Percentiles rank a stretch among this genome's conserved stretches.
These are phyloP conservation scores for Drosophila paramelanica DNA, from an alignment of 2,888 invertebrate species.

Conservation along the genomic window DNA sequence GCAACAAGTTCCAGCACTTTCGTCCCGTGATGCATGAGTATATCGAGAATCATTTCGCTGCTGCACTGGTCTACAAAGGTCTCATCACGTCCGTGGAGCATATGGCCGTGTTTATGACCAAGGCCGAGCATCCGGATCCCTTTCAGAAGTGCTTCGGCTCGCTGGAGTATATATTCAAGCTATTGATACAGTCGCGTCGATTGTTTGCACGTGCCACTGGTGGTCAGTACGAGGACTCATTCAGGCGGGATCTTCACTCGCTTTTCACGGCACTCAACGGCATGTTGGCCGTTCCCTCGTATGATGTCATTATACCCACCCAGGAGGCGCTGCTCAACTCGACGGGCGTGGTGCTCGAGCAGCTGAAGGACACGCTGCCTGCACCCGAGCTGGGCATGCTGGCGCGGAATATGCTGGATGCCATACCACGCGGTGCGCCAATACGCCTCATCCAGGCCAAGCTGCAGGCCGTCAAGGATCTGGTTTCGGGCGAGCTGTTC, in stretches of 20 bases:
- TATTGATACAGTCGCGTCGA: conserved; percentile 94
- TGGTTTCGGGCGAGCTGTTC: conserved; percentile 90
- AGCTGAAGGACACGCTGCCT: conserved; percentile 90
- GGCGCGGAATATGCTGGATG: conserved; percentile 91
- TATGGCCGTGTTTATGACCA: conserved; percentile 93
- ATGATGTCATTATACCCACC: conserved; percentile 91
- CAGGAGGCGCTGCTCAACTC: conserved; percentile 93
- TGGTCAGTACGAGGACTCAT: conserved; percentile 95
- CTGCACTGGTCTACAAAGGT: conserved; percentile 96
- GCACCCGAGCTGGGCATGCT: conserved; percentile 92
- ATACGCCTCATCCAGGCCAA: conserved; percentile 92
- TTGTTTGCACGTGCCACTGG: conserved; percentile 94
- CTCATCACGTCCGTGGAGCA: conserved; percentile 95
- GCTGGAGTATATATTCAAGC: conserved; percentile 95
- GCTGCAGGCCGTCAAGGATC: conserved; percentile 92
- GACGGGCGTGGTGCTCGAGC: conserved; percentile 93
- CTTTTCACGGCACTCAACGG: conserved; percentile 92
- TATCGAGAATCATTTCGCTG: conserved; percentile 97
- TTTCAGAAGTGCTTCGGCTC: conserved; percentile 96
- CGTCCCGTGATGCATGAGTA: conserved; percentile 97
- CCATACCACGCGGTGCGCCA: conserved; percentile 86
- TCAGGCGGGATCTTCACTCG: conserved; percentile 91
- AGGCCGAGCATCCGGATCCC: conserved; percentile 94
- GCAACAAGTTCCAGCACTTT: conserved; percentile 96
- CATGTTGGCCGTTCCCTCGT: conserved; percentile 89